phyloP scores from a whole-genome alignment of 2,797 vertebrate genomes.

The Bothrops alternatus region DNA sequence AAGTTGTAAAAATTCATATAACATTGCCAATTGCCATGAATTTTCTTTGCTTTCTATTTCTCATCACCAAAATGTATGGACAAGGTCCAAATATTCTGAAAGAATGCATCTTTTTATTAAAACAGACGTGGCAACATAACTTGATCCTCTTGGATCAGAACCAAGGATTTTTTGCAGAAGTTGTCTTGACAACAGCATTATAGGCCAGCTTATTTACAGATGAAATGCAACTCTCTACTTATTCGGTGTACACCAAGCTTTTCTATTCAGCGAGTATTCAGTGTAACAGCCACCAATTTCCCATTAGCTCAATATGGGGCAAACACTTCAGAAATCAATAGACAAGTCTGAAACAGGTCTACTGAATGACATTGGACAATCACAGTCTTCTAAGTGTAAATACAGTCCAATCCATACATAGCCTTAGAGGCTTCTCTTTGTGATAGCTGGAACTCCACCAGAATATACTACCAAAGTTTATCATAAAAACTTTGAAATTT shows the following conservation, averaged over 20 bases:
- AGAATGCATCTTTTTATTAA: not conserved
- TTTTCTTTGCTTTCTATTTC: not conserved
- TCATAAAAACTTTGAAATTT: not conserved
- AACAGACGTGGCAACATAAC: constrained; percentile 4
- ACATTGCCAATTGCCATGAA: not conserved
- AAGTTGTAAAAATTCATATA: constrained; percentile 11
- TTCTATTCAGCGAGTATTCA: not conserved
- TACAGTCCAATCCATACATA: not conserved
- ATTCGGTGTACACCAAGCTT: not conserved
- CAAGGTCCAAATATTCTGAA: not conserved
- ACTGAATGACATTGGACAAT: not conserved
- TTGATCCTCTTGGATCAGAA: constrained; percentile 10
- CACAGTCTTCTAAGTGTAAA: not conserved
- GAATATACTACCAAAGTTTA: not conserved
- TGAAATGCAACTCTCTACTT: not conserved
- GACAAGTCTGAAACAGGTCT: not conserved
- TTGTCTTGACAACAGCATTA: not conserved
- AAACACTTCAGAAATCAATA: not conserved
- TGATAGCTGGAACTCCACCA: not conserved
- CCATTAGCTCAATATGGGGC: not conserved
- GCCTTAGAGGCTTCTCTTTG: not conserved
- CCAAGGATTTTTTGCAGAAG: not conserved
- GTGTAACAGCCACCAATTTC: not conserved
- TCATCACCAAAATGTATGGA: constrained; percentile 10
- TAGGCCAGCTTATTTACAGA: not conserved